Evolutionary conservation across 2,797 vertebrate species (phyloP), one percentile per base, ranked within the genome.

Genomic region (Phylloscopus collybita): DNA sequence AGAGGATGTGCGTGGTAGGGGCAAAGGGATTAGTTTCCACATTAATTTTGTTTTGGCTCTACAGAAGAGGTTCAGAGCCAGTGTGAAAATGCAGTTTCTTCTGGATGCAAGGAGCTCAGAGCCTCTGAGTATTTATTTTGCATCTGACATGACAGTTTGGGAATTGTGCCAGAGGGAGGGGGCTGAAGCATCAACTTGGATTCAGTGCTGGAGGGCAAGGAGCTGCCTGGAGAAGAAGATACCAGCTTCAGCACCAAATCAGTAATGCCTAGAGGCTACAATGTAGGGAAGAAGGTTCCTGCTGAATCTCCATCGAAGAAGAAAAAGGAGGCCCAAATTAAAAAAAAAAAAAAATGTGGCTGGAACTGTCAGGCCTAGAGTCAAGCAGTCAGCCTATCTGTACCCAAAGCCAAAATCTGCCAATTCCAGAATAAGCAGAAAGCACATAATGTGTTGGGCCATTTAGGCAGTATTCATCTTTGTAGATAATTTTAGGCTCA

Each of bases 1-100:
- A 81, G 36, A 82, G 86, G 81, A 95, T 92, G 67, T 95, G 80
- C 10, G 6, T 78, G 86, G 86, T 88, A 85, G 73, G 86, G 90
- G 91, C 89, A 96, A 88, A 96, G 72, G 86, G 89, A 96, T 95
- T 96, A 75, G 59, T 93, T 97, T 96, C 87, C 29, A 53, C 80
- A 64, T 95, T 95, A 86, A 92, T 97, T 95, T 93, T 94, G 82
- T 42, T 86, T 96, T 95, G 95, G 93, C 92, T 89, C 56, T 45
- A 65, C 62, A 95, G 81, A 94, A 16, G 10, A 73, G n/a, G 45
- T 93, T 96, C 75, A 80, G 93, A 96, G 93, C 93, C 91, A 95
- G 83, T 92, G 86, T 94, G 90, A 95, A 97, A 95, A 91, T 87
- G 70, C 80, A 93, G 17, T 88, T 95, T 97, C 81, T 96, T 44